phyloP scores from a whole-genome alignment of 1,140 invertebrate species.

The Zaprionus davidi region DNA sequence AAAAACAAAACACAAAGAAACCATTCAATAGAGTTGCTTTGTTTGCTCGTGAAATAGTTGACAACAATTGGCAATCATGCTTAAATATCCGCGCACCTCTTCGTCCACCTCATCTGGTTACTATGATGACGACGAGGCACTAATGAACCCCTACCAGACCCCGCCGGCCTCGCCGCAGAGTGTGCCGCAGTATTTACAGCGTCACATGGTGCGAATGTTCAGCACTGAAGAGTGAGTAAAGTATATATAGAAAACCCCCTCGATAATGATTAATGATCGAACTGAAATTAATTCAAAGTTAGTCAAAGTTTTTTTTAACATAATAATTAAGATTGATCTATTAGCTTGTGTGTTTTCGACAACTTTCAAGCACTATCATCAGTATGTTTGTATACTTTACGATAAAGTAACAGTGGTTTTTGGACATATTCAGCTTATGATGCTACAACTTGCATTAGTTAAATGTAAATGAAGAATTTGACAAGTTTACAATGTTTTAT shows the following conservation, averaged over 20 bases:
- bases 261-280: slow-evolving; percentile 5
- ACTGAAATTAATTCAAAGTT: neutral
- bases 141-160: slow-evolving; percentile 77
- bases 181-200: slow-evolving; percentile 74
- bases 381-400: neutral
- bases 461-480: neutral
- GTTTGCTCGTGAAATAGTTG: slow-evolving; percentile 2
- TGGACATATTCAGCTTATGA: neutral
- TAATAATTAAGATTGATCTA: slow-evolving; percentile 9
- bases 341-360: neutral
- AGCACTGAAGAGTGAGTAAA: slow-evolving; percentile 82
- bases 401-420: neutral
- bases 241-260: neutral
- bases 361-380: neutral
- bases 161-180: slow-evolving; percentile 71
- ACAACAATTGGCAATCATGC: slow-evolving; percentile 51
- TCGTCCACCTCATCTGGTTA: slow-evolving; percentile 78
- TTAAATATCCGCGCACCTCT: slow-evolving; percentile 81
- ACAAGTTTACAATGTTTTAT: neutral
- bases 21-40: slow-evolving; percentile 14
- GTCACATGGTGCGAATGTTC: slow-evolving; percentile 83
- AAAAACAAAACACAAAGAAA: neutral
- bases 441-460: neutral
- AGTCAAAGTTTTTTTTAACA: neutral
- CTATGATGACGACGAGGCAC: slow-evolving; percentile 75